These are phyloP conservation scores for Anoplophora glabripennis DNA, from an alignment of 1,140 invertebrate genomes.

Conservation along the genomic window DNA sequence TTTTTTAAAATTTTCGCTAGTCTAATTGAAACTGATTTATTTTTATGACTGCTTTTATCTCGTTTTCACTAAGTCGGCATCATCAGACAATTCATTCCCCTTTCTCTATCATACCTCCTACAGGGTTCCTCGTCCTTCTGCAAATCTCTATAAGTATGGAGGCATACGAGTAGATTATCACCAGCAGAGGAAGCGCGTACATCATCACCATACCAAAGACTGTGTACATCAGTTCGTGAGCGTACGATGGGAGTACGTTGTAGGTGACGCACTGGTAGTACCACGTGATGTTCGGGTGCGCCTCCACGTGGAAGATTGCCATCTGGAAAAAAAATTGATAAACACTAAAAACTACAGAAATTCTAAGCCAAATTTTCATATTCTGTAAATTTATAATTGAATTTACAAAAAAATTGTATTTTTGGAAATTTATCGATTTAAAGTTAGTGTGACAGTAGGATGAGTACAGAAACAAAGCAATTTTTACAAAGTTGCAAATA, in stretches of 20 bases:
- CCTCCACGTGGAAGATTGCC: constrained; percentile 76
- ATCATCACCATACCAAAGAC: constrained; percentile 78
- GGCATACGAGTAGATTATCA: constrained; percentile 83
- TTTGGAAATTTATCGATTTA: too few species aligned
- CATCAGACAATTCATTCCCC: neutral
- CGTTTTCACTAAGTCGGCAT: too few species aligned
- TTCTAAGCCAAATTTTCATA: neutral
- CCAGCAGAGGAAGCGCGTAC: constrained; percentile 78
- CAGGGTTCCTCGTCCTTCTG: constrained; percentile 56
- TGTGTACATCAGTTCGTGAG: constrained; percentile 71
- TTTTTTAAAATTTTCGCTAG: too few species aligned
- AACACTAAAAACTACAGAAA: constrained; percentile 1
- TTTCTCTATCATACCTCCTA: constrained; percentile 48
- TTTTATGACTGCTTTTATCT: too few species aligned
- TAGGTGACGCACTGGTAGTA: constrained; percentile 82
- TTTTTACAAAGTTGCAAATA: too few species aligned
- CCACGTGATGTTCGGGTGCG: constrained; percentile 69
- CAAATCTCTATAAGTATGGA: constrained; percentile 80
- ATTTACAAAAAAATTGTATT: too few species aligned
- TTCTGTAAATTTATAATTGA: too few species aligned
- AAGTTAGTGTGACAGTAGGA: too few species aligned
- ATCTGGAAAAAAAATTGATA: constrained; percentile 54
- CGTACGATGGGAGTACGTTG: constrained; percentile 63
- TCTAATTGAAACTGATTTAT: too few species aligned
- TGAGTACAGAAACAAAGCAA: too few species aligned